Evolutionary conservation across 2,113 vertebrate genomes (phyloP).

Genomic region (Porphyrio hochstetteri): DNA sequence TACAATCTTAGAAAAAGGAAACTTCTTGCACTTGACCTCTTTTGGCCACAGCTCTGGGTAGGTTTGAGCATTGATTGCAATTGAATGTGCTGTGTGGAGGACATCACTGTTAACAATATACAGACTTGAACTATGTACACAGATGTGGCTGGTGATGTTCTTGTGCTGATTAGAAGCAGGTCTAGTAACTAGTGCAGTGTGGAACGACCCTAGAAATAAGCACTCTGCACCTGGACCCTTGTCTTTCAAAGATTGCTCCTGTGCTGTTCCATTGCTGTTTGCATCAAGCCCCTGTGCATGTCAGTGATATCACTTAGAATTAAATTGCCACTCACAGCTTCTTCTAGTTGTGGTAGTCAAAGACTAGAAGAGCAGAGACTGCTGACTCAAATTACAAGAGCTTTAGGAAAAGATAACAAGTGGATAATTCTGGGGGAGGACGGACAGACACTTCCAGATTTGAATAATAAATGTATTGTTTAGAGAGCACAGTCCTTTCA

Average conservation of each 20-base stretch:
- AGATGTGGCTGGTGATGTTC: background rate
- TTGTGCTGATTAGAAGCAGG: background rate
- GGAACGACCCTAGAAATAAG: background rate
- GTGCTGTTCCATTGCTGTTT: background rate
- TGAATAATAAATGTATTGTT: background rate
- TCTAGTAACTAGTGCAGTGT: background rate
- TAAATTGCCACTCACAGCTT: background rate
- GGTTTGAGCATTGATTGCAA: background rate
- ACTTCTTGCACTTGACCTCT: background rate
- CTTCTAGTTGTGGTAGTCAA: background rate
- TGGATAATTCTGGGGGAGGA: background rate
- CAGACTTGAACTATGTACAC: background rate
- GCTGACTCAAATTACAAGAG: background rate
- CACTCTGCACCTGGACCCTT: background rate
- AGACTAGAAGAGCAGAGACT: background rate
- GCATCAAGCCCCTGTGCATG: background rate
- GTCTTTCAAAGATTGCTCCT: background rate
- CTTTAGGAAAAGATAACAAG: background rate
- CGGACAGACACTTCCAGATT: background rate
- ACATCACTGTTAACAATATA: background rate
- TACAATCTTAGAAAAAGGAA: background rate
- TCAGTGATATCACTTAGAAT: background rate
- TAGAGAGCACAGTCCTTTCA: background rate
- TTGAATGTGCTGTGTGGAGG: background rate
- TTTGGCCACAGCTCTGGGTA: background rate